phyloP scores from a whole-genome alignment of 2,797 vertebrate species.

The Mycteria americana region DNA sequence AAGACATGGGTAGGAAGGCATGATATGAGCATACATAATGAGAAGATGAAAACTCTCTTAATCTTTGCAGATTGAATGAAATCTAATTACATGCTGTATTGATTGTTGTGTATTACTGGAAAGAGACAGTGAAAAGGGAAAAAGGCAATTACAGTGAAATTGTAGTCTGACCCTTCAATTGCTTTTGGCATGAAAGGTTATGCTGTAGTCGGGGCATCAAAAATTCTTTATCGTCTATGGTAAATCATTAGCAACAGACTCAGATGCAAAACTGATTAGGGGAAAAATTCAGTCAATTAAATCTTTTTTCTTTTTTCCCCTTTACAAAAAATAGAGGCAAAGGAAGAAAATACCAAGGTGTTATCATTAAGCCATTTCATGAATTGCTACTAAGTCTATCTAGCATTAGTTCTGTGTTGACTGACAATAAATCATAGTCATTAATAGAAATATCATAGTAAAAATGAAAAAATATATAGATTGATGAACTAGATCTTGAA shows the following conservation, averaged over 20 bases:
- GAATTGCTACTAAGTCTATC: background rate
- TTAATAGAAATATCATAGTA: background rate
- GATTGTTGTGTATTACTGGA: conserved; percentile 71
- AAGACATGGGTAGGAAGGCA: background rate
- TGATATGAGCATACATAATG: background rate
- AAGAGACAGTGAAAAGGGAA: conserved; percentile 75
- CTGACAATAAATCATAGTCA: background rate
- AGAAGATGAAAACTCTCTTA: conserved; percentile 50
- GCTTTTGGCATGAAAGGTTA: conserved; percentile 35
- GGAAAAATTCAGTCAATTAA: background rate
- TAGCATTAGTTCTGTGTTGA: background rate
- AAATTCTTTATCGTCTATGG: background rate
- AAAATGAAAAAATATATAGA: background rate
- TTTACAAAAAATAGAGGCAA: background rate
- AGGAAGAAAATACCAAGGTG: background rate
- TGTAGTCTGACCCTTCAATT: conserved; percentile 64
- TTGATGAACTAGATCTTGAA: background rate
- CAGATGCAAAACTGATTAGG: background rate
- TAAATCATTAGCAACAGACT: conserved; percentile 15
- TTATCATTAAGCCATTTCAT: background rate
- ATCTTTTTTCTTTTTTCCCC: background rate
- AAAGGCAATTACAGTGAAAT: conserved; percentile 77
- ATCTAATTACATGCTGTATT: conserved; percentile 76
- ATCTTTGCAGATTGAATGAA: conserved; percentile 66
- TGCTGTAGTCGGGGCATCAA: background rate